Evolutionary conservation across 2,113 vertebrate species (phyloP), one percentile per base, ranked within the genome.

Genomic region (Apaloderma vittatum): DNA sequence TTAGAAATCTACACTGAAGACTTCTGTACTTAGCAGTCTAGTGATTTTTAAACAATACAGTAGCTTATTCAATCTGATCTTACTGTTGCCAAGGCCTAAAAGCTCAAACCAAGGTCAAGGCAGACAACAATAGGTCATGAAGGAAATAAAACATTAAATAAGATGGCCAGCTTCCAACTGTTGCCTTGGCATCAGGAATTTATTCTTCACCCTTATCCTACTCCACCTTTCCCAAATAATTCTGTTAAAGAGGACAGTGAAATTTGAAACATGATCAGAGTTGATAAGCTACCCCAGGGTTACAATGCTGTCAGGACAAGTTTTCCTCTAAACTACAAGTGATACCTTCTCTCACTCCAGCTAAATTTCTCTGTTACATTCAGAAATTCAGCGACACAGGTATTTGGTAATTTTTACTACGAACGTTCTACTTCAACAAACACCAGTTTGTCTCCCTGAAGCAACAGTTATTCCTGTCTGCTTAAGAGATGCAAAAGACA

Each of bases 91-190:
- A 92, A 51, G 48, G 20, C 30, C 43, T 74, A 83, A 73, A 72
- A 93, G 23, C 93, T 86, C 26, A 90, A 79, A 62, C 22, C 0
- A 3, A 86, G 79, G 83, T 83, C 67, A 83, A 86, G 58, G 72
- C 37, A 94, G 72, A 92, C 75, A 88, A 94, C 80, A 94, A 92
- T 73, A 90, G 74, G n/a, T 90, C 67, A 86, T 48, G 61, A 92
- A 88, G 78, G 88, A 96, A 97, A 92, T 67, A 77, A 91, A 94
- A 55, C 55, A 34, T 79, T 86, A 83, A 70, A 84, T 86, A 74
- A 90, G 3, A 59, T 37, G 51, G 59, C 15, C 34, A 62, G 51
- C 37, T 86, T 83, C 86, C 94, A 91, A 23, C 24, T 34, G 22
- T 57, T 88, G 61, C 83, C 48, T 95, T 91, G 86, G 68, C 83